Evolutionary conservation across 2,113 vertebrate genomes (phyloP).

Genomic region (Piaya cayana): DNA sequence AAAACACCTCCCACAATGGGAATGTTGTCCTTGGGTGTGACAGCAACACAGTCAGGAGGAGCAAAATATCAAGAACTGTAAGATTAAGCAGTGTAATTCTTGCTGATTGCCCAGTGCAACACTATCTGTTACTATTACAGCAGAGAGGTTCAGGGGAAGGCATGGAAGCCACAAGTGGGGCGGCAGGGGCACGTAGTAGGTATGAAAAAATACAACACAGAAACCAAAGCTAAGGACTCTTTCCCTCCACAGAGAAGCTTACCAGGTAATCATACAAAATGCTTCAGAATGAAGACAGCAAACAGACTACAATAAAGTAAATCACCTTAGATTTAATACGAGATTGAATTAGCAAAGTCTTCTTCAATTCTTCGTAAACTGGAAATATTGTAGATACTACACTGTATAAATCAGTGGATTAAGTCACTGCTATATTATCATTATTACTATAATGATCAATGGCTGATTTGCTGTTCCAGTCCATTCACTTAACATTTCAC

Average conservation of each 20-base stretch:
- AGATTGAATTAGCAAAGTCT: not conserved
- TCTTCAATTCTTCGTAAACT: not conserved
- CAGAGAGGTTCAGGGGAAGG: accelerated
- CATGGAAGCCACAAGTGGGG: not conserved
- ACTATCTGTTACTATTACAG: not conserved
- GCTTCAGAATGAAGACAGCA: not conserved
- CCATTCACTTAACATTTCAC: not conserved
- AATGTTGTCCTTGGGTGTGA: not conserved
- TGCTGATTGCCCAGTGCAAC: not conserved
- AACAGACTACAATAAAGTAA: not conserved
- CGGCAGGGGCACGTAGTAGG: not conserved
- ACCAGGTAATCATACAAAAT: not conserved
- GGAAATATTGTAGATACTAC: not conserved
- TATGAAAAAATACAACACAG: not conserved
- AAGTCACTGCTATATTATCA: not conserved
- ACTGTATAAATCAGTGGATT: not conserved
- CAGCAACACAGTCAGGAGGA: not conserved
- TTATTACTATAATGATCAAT: not conserved
- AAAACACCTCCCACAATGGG: not conserved
- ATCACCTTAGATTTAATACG: not conserved
- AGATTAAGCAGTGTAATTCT: not conserved
- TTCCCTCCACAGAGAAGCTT: not conserved
- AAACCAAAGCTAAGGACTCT: not conserved
- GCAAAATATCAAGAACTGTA: not conserved
- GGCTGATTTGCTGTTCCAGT: not conserved